These are phyloP conservation scores for Euspilapteryx auroguttella DNA, from an alignment of 2,888 invertebrate species.

Conservation along the genomic window DNA sequence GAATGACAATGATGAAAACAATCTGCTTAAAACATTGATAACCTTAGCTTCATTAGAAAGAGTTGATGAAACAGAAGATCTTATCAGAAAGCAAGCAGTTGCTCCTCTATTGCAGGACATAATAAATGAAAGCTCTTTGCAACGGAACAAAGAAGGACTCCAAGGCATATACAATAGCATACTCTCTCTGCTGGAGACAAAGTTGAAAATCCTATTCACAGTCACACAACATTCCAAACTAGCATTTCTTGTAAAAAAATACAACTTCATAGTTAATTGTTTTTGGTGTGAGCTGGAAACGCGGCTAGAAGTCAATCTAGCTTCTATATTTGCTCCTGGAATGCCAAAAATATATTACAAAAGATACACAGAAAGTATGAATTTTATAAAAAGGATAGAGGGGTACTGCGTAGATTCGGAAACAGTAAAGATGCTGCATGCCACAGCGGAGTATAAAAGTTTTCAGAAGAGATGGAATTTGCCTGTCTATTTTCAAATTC, in stretches of 20 bases:
- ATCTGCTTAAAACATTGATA: constrained; percentile 58
- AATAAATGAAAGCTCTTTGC: constrained; percentile 69
- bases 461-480: constrained; percentile 90
- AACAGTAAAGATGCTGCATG: constrained; percentile 61
- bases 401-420: constrained; percentile 62
- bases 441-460: constrained; percentile 71
- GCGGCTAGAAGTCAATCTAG: constrained; percentile 76
- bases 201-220: constrained; percentile 60
- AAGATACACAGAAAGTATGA: constrained; percentile 77
- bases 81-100: constrained; percentile 70
- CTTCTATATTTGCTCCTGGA: constrained; percentile 88
- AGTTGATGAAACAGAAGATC: constrained; percentile 69
- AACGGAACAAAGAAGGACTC: constrained; percentile 65
- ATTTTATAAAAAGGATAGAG: constrained; percentile 75
- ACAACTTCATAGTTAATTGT: constrained; percentile 71
- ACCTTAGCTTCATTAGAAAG: constrained; percentile 68
- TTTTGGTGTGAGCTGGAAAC: constrained; percentile 87
- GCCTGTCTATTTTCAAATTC: constrained; percentile 94
- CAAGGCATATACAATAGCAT: constrained; percentile 73
- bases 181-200: constrained; percentile 69
- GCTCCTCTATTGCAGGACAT: constrained; percentile 68
- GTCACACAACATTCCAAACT: constrained; percentile 55
- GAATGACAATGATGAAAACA: constrained; percentile 54
- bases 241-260: constrained; percentile 34
- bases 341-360: constrained; percentile 87